Percentiles rank a stretch among this genome's conserved stretches.
Conservation (phyloP, 2,888 invertebrate species). For the Himalopsyche tibetana region DNA sequence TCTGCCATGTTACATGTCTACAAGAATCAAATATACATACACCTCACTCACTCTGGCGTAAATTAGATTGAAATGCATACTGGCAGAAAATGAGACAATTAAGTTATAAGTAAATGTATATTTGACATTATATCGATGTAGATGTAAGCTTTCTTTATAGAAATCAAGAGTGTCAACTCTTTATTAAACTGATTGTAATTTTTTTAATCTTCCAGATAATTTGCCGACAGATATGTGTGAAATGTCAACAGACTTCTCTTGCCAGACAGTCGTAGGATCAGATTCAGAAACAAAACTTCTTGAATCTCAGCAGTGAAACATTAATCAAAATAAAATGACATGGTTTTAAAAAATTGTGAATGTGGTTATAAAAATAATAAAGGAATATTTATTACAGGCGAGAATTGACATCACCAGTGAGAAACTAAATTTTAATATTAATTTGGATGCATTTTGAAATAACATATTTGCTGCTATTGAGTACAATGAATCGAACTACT, state of each 20-base stretch:
- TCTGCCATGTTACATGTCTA: too few species aligned
- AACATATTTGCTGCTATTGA: neutral
- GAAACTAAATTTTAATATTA: neutral
- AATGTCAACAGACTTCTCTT: constrained; percentile 63
- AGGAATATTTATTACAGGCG: neutral
- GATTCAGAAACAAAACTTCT: constrained; percentile 59
- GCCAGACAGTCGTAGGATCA: neutral
- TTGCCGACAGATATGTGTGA: constrained; percentile 62
- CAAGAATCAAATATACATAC: too few species aligned
- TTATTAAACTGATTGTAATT: neutral
- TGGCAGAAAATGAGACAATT: too few species aligned
- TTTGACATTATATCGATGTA: neutral
- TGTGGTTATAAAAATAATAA: neutral
- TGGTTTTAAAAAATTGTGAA: constrained; percentile 3
- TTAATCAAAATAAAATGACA: neutral
- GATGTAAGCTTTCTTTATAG: neutral
- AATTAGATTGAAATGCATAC: too few species aligned
- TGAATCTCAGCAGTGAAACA: constrained; percentile 47
- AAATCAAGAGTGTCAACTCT: too few species aligned
- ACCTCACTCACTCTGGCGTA: too few species aligned
- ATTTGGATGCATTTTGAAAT: neutral
- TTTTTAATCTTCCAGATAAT: constrained; percentile 14
- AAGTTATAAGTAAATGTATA: too few species aligned
- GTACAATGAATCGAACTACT: neutral
- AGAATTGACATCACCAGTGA: constrained; percentile 2